Evolutionary conservation across 2,888 invertebrate genomes (phyloP).

Genomic region (Limnephilus marmoratus): DNA sequence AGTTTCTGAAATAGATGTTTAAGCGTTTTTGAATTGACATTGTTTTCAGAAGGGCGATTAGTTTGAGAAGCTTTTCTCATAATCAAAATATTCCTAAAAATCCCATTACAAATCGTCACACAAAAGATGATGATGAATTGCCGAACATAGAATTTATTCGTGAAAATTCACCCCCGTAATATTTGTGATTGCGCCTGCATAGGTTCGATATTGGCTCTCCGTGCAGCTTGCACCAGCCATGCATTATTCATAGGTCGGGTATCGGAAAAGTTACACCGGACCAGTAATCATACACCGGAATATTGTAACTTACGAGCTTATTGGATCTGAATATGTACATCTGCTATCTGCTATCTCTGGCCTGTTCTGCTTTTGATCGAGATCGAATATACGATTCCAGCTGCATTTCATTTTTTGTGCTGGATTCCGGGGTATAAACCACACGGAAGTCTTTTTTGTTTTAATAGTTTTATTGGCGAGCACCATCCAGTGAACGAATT

Average conservation of each 20-base stretch:
- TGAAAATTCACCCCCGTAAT: neutral
- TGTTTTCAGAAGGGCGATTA: too few relatives aligned
- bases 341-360: neutral
- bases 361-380: slow-evolving; percentile 9
- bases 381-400: neutral
- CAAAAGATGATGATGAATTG: neutral
- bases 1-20: too few relatives aligned
- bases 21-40: too few relatives aligned
- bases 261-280: slow-evolving; percentile 29
- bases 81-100: neutral
- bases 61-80: too few relatives aligned
- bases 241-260: slow-evolving; percentile 32
- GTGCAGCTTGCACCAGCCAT: neutral
- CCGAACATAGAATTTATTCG: neutral
- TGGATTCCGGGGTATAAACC: neutral
- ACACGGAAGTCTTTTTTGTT: neutral
- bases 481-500: neutral
- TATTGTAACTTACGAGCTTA: slow-evolving; percentile 28
- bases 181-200: slow-evolving; percentile 26
- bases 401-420: neutral
- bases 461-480: neutral
- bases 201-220: slow-evolving; percentile 21
- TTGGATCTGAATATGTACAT: slow-evolving; percentile 5
- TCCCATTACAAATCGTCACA: neutral
- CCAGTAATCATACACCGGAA: slow-evolving; percentile 20